Conservation (phyloP, 2,888 invertebrate genomes). For the Sussaba pulchella region DNA sequence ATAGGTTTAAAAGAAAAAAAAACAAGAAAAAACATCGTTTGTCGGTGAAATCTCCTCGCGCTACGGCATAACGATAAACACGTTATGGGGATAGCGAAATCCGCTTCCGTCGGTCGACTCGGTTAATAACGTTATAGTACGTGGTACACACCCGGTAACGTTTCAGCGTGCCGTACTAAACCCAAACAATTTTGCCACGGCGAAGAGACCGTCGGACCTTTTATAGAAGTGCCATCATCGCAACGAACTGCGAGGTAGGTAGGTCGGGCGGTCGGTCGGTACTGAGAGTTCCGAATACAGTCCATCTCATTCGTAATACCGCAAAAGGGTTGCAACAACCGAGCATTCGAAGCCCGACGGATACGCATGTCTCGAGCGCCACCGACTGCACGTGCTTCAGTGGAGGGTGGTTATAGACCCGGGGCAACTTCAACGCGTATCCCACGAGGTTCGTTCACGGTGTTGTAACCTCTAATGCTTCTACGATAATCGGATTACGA, state of each 20-base stretch:
- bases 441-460: constrained; percentile 19
- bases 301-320: constrained; percentile 39
- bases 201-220: not conserved
- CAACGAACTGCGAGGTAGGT: not conserved
- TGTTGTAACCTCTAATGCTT: constrained; percentile 47
- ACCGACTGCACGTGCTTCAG: constrained; percentile 29
- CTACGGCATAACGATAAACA: constrained; percentile 9
- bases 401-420: constrained; percentile 16
- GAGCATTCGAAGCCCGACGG: constrained; percentile 29
- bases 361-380: constrained; percentile 44
- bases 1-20: not conserved
- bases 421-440: constrained; percentile 39
- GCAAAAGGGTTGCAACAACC: not conserved
- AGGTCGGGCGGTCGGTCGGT: not conserved
- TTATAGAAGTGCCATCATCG: constrained; percentile 6
- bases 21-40: no score
- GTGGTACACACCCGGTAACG: not conserved
- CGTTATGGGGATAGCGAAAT: constrained; percentile 4
- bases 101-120: not conserved
- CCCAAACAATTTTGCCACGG: not conserved
- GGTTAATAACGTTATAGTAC: not conserved
- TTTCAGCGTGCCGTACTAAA: not conserved
- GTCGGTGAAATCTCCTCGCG: not conserved
- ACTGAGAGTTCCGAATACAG: not conserved
- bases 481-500: constrained; percentile 73